These are phyloP conservation scores for Latrodectus hesperus DNA, from an alignment of 2,888 invertebrate genomes.

Conservation along the genomic window DNA sequence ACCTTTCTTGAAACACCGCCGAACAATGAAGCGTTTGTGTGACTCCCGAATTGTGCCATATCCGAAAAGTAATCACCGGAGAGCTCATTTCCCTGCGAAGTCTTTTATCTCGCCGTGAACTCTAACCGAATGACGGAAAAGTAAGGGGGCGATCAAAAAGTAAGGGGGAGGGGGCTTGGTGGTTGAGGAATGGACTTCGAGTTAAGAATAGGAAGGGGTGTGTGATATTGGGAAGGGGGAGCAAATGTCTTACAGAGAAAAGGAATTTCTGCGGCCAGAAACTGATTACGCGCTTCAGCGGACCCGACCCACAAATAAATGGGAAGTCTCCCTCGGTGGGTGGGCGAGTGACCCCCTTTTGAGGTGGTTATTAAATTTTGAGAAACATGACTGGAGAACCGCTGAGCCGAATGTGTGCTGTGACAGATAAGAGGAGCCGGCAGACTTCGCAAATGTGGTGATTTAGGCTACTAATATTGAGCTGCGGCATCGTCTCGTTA, in stretches of 20 bases:
- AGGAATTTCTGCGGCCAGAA: conserved; percentile 45
- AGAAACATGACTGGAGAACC: no score
- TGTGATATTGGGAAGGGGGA: background rate
- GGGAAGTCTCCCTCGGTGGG: background rate
- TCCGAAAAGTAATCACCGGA: conserved; percentile 10
- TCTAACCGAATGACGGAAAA: background rate
- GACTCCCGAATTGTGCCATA: conserved; percentile 11
- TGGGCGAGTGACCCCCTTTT: background rate
- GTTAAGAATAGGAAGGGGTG: no score
- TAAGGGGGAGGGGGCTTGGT: background rate
- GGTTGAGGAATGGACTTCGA: no score
- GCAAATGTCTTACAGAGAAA: background rate
- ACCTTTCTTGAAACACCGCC: background rate
- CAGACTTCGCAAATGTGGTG: no score
- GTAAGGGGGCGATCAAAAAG: background rate
- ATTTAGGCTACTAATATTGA: no score
- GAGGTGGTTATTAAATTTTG: no score
- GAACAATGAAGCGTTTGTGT: background rate
- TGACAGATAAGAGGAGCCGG: no score
- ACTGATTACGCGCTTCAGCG: conserved; percentile 28
- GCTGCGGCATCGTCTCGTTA: no score
- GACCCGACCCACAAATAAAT: conserved; percentile 15
- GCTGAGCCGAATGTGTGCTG: no score
- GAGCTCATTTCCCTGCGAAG: background rate
- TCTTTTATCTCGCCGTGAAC: background rate